These are phyloP conservation scores for Penaeus japonicus DNA, from an alignment of 1,140 invertebrate species.

Conservation along the genomic window DNA sequence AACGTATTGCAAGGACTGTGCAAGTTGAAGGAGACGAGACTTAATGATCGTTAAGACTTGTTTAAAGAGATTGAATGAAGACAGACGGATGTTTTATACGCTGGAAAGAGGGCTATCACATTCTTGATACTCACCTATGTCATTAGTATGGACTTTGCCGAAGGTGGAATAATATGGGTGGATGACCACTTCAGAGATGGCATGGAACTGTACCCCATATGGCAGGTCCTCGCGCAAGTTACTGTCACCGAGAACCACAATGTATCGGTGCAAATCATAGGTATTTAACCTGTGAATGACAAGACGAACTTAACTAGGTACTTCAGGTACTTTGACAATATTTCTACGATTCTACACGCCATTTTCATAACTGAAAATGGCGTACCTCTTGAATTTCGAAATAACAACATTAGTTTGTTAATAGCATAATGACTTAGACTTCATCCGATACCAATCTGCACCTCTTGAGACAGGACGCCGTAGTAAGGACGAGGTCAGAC, in stretches of 20 bases:
- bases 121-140: conserved; percentile 37
- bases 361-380: no score
- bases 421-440: no score
- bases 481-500: conserved; percentile 51
- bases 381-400: no score
- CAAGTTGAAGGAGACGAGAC: no score
- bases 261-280: background rate
- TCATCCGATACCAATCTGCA: background rate
- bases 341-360: no score
- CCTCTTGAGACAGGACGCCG: conserved; percentile 47
- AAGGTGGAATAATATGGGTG: conserved; percentile 49
- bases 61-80: no score
- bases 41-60: no score
- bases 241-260: conserved; percentile 55
- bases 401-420: no score
- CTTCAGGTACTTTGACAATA: no score
- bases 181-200: conserved; percentile 27
- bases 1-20: no score
- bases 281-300: conserved; percentile 26
- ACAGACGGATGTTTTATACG: no score
- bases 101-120: no score
- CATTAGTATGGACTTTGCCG: conserved; percentile 42
- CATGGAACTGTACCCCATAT: conserved; percentile 54
- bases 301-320: background rate
- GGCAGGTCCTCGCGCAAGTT: conserved; percentile 54